Base-by-base conservation (phyloP, 2,797 vertebrate genomes). In the Crocodylus rhombifer region DNA sequence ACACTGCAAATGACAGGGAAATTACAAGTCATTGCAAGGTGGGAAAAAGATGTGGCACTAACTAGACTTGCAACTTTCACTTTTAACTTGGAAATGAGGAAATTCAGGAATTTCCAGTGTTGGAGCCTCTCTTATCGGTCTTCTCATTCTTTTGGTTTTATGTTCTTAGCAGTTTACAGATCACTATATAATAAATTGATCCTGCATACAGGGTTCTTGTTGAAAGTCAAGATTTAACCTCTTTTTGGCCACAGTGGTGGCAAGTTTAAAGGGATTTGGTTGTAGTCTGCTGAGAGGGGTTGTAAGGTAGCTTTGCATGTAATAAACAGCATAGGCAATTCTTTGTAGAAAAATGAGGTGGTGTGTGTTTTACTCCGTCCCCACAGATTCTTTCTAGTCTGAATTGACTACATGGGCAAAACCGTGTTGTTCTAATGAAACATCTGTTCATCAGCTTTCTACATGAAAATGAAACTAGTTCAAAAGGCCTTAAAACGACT, bases 141-240 rank as follows among this genome's bases (percentile, higher is more conserved):
- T 82, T 90, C 86, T 65, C 36, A 10, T 71, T 82, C 36, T 71
- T 76, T 77, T 87, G 25, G 33, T 30, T 86, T 65, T 73, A 26
- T 74, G 16, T 84, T 93, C 64, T 87, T 91, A 78, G 42, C 87
- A 69, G 75, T 65, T 26, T 60, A 88, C 33, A 80, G 88, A 57
- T 67, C 25, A 20, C 51, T 81, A 90, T 81, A 11, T 77, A 86
- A 81, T 94, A 95, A 91, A 84, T 63, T 79, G 62, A 79, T 94
- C 77, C 75, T 86, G 73, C 26, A 23, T 89, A 11, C 65, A 85
- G 63, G 83, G 82, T 91, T 79, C 60, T 88, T 83, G 58, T 88
- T 87, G 93, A 91, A 82, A 90, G 33, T 60, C 36, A 69, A 69
- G 18, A 21, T 69, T 7, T 36, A 77, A 84, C 76, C 90, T 87